Base-by-base conservation (phyloP, 1,140 invertebrate genomes). In the Drosophila orosa region DNA sequence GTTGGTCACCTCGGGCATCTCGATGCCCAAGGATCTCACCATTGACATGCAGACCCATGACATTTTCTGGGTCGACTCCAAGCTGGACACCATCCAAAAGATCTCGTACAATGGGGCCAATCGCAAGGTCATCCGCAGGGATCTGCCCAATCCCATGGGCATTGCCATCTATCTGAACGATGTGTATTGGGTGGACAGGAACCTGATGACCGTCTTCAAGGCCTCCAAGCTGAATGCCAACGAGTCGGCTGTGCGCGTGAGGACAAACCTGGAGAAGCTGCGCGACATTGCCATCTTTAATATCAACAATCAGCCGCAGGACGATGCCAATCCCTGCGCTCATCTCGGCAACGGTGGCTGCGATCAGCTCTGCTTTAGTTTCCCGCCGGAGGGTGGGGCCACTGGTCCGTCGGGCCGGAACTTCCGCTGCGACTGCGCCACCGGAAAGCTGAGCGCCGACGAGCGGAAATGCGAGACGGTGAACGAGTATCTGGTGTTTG, bases 21-120 rank as follows among this genome's bases (percentile, higher is more conserved):
- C 95, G 31, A 96, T 96, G 80, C 99, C 99, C 0, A 94, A 96
- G 54, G 98, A 98, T 92, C 93, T 99, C 10, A 98, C 98, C 1
- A 96, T 99, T 37, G 98, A 99, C 92, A 97, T 98, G 93, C 92
- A 95, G 22, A 99, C 97, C 0, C 97, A 99, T 84, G 97, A 99
- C 90, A 95, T 99, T 0, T 99, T 98, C 91, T 99, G 98, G 98
- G 97, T 98, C 1, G 99, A 99, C 92, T 97, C 98, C 0, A 96
- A 96, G 86, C 93, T 98, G 19, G 98, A 99, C 91, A 96, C 95
- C 67, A 98, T 99, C 73, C 97, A 99, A 87, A 97, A 96, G 91
- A 95, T 97, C 22, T 96, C 96, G 0, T 97, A 95, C 86, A 96
- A 93, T 35, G 97, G 97, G 7, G 95, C 95, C 9, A 95, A 96